Base-by-base conservation (phyloP, 2,888 invertebrate genomes). In the Volucella bombylans region DNA sequence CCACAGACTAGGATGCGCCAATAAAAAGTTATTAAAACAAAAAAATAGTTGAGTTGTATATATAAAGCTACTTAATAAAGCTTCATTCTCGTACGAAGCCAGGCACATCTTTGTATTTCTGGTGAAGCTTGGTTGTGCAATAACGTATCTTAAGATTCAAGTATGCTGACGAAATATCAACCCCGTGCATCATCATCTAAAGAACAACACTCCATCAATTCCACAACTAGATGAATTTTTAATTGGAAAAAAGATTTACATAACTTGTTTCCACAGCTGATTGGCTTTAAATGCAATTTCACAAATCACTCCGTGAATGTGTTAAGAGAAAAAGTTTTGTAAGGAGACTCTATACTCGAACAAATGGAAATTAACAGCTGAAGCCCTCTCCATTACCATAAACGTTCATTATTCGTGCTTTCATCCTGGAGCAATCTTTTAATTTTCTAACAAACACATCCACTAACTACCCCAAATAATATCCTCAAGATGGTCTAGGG, bases 401-500 rank as follows among this genome's bases (percentile, higher is more conserved):
- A 47, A 62, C 76, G 54, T 74, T 83, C 39, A 80, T 80, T 80
- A 74, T 71, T 69, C 47, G 54, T 74, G 79, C 45, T 76, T 80
- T 80, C 69, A 71, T 69, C 47, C 65, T 15, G 41, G 59, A 76
- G 65, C 57, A 64, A 76, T 64, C 69, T 71, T 79, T 61, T 69
- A 73, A 59, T 69, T 83, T 73, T 59, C 73, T 38, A 55, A 71
- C 79, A 80, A 80, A 83, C 74, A 80, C 65, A 67, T 76, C 49
- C 55, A 65, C 79, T 80, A 80, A 83, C 79, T 80, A 61, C 59
- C 64, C 69, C 43, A 74, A 74, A 80, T 79, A 74, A 83, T 80
- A 83, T 80, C 74, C 69, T 39, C 74, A 80, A 83, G 79, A 80
- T 74, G 79, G 79, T 79, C 79, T 79, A 74, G 69, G 74, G 74